Base-by-base conservation (phyloP, 2,888 invertebrate genomes). In the Tenthredo livida region DNA sequence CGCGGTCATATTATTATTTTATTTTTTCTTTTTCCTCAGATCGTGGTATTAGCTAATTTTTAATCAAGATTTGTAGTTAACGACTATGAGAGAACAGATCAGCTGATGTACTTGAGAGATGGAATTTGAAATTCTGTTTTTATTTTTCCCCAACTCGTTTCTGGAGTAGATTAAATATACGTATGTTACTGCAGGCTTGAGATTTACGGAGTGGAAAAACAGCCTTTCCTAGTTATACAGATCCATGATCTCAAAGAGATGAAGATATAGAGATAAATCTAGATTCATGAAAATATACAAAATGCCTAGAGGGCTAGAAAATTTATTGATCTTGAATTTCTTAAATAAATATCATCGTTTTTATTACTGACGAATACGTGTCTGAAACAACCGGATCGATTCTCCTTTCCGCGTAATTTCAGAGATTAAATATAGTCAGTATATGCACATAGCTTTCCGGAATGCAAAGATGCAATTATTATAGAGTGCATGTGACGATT, bases 161-260 rank as follows among this genome's bases (percentile, higher is more conserved):
- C 21, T 73, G 21, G 73, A 29, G 43, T 73, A 29, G 43, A 73
- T 73, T 73, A 40, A 73, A 73, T 73, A 73, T 73, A 73, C 73
- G 73, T 73, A 73, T 40, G 43, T n/a, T 25, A 43, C 43, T 25
- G 73, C 25, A 43, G 21, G 40, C 73, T 73, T 0, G 21, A 73
- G 73, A 73, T 73, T 73, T 21, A 40, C 43, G 40, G 43, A 73
- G 10, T 73, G 21, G 43, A 73, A 43, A 73, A 10, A 73, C 73
- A 73, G 43, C 12, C 43, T 73, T 73, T 73, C 25, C 43, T 21
- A 73, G 43, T 47, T 47, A n/a, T 47, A n/a, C 37, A 43, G 10
- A 21, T 43, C 40, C 43, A 43, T 25, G 73, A 73, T 73, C 43
- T 73, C 10, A 6, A 43, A 73, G 25, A 73, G 17, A 72, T 37